Conservation (phyloP, 2,888 invertebrate species). For the Plutella xylostella region DNA sequence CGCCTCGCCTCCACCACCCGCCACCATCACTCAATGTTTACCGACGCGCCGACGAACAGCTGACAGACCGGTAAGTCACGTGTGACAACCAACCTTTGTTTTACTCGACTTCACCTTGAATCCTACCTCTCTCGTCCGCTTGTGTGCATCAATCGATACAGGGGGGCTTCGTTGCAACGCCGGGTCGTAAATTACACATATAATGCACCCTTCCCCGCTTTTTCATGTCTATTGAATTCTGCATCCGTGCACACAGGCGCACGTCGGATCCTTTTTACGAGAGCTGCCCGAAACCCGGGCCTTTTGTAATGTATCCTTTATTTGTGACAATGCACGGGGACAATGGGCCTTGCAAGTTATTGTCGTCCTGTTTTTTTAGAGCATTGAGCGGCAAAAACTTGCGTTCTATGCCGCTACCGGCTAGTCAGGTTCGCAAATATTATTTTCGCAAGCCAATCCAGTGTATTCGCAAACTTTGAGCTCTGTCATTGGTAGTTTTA, state of each 20-base stretch:
- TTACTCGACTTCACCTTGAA: neutral
- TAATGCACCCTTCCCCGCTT: conserved; percentile 55
- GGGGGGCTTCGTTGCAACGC: conserved; percentile 38
- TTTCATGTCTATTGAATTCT: conserved; percentile 50
- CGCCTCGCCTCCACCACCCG: conserved; percentile 32
- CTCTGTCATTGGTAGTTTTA: conserved; percentile 42
- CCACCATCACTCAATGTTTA: conserved; percentile 61
- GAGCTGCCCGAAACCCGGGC: conserved; percentile 44
- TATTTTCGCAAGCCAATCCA: conserved; percentile 64
- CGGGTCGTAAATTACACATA: conserved; percentile 55
- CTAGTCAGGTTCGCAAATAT: conserved; percentile 47
- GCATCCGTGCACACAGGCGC: conserved; percentile 32
- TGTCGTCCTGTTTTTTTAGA: conserved; percentile 33
- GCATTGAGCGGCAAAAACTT: conserved; percentile 28
- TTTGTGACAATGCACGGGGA: conserved; percentile 51
- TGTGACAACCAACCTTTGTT: neutral
- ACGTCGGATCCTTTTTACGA: conserved; percentile 52
- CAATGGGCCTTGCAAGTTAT: conserved; percentile 46
- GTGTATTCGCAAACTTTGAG: conserved; percentile 33
- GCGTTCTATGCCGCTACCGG: conserved; percentile 39
- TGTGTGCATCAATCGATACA: conserved; percentile 47
- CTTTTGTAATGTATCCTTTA: conserved; percentile 63
- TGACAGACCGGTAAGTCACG: conserved; percentile 63
- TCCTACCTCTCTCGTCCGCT: neutral
- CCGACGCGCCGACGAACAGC: conserved; percentile 48